Percentiles rank a stretch among this genome's conserved stretches.
Conservation (phyloP, 35 echinoderm and acorn worm genomes). For the Eucidaris tribuloides region DNA sequence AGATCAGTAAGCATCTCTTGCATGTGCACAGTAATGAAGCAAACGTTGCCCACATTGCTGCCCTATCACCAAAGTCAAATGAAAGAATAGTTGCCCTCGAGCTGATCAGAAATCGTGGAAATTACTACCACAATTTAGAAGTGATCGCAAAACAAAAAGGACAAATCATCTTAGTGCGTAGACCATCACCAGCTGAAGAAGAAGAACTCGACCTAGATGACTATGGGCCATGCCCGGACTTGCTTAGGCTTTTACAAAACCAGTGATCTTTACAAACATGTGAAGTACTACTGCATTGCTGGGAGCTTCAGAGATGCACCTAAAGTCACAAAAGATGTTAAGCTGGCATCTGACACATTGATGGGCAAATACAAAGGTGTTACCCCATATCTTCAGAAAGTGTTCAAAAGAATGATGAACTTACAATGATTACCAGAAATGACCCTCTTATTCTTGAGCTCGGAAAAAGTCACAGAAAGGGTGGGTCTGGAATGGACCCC, state of each 20-base stretch:
- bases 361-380: constrained; percentile 1
- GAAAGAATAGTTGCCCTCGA: neutral
- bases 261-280: neutral
- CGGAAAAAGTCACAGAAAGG: neutral
- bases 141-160: neutral
- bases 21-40: neutral
- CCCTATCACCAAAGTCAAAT: neutral
- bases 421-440: neutral
- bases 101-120: neutral
- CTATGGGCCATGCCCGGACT: neutral
- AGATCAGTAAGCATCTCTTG: constrained; percentile 9
- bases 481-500: neutral
- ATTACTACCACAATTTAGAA: neutral
- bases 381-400: neutral
- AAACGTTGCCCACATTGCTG: neutral
- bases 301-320: neutral
- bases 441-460: neutral
- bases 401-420: neutral
- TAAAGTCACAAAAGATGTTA: neutral
- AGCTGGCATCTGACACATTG: neutral
- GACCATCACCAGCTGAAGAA: constrained; percentile 7
- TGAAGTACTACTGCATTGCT: neutral
- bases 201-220: neutral
- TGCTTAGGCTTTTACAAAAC: constrained; percentile 12
- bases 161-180: neutral